These are phyloP conservation scores for Salvelinus sp. DNA, from an alignment of 2,113 vertebrate species.

Conservation along the genomic window DNA sequence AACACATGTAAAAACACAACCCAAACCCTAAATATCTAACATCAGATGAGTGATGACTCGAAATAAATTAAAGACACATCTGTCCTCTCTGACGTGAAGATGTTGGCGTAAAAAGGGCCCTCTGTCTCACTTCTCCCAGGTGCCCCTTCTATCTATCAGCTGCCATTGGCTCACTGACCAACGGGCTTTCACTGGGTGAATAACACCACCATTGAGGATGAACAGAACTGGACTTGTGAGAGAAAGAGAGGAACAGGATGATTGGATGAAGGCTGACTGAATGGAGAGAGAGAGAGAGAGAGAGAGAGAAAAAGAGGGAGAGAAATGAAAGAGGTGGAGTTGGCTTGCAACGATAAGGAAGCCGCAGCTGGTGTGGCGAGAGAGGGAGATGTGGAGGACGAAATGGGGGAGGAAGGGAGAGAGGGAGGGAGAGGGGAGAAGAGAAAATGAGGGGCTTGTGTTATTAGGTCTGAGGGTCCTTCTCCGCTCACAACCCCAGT, in stretches of 20 bases:
- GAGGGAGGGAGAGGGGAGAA: constrained; percentile 19
- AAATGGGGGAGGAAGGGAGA: constrained; percentile 13
- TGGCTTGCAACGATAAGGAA: neutral
- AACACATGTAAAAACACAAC: too few species aligned
- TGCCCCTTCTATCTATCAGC: too few species aligned
- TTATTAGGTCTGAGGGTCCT: constrained; percentile 26
- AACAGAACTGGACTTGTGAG: neutral
- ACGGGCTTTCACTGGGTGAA: too few species aligned
- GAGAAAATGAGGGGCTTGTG: constrained; percentile 2
- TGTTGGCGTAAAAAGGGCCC: too few species aligned
- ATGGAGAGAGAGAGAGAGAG: neutral
- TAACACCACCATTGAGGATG: too few species aligned
- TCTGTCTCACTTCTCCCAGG: too few species aligned
- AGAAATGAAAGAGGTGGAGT: neutral
- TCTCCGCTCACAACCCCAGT: constrained; percentile 8
- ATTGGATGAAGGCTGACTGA: neutral
- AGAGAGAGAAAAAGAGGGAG: neutral
- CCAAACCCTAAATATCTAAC: too few species aligned
- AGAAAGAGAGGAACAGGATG: neutral
- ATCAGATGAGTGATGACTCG: too few species aligned
- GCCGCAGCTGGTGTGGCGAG: neutral
- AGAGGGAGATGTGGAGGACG: neutral
- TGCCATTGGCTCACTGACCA: too few species aligned
- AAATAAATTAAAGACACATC: too few species aligned
- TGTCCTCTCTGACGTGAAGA: too few species aligned